phyloP scores from a whole-genome alignment of 1,140 invertebrate species.

The Leptopilina clavipes region DNA sequence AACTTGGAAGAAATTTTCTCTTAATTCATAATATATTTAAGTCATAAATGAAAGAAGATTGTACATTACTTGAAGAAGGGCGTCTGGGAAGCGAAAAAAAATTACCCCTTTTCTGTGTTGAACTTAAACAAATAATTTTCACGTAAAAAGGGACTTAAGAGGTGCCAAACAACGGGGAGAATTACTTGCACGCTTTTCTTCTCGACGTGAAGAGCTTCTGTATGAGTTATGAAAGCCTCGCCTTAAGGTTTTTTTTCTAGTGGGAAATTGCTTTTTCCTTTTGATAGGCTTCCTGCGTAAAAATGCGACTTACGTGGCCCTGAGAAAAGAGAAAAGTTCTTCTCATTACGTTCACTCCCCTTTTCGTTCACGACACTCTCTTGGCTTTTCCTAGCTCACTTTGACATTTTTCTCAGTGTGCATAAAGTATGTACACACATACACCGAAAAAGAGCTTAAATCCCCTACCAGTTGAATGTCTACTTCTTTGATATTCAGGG shows the following conservation, averaged over 20 bases:
- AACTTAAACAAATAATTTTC: conserved; percentile 9
- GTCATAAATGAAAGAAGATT: background rate
- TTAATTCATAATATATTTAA: too few relatives aligned
- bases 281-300: conserved; percentile 34
- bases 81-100: background rate
- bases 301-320: conserved; percentile 26
- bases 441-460: conserved; percentile 18
- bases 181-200: conserved; percentile 34
- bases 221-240: conserved; percentile 26
- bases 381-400: background rate
- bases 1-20: too few relatives aligned
- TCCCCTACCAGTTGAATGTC: conserved; percentile 32
- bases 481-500: conserved; percentile 29
- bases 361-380: conserved; percentile 5
- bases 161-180: conserved; percentile 15
- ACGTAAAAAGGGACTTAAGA: background rate
- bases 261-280: conserved; percentile 28
- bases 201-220: conserved; percentile 25
- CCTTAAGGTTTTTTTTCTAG: conserved; percentile 13
- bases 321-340: conserved; percentile 39
- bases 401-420: background rate
- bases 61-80: background rate
- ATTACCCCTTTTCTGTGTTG: background rate
- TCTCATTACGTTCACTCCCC: conserved; percentile 38
- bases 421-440: background rate